Conservation (phyloP, 2,888 invertebrate species). For the Dysmachus trigonus region DNA sequence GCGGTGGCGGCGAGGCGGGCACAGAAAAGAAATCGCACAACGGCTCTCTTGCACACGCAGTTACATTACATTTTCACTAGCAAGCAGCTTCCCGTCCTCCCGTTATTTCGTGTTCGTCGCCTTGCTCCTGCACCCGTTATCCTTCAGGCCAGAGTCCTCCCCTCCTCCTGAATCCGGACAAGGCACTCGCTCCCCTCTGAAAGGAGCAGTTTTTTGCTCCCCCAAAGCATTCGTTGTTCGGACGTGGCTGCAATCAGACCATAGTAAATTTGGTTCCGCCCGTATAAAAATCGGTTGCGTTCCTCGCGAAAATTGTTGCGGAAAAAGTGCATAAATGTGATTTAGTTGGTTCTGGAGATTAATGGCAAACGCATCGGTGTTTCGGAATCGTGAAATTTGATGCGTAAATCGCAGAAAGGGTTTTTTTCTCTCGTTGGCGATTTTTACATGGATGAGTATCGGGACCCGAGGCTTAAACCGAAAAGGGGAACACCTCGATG, state of each 20-base stretch:
- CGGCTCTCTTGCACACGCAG: slow-evolving; percentile 6
- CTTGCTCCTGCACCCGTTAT: neutral
- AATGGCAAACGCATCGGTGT: neutral
- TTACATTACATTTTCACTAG: neutral
- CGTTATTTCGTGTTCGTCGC: neutral
- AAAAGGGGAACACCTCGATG: neutral
- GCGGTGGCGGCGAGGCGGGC: too few relatives aligned
- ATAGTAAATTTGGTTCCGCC: neutral
- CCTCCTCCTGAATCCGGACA: neutral
- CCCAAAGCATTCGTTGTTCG: neutral
- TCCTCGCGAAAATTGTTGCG: neutral
- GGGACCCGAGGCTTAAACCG: neutral
- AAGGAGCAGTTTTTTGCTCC: neutral
- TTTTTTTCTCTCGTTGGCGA: neutral
- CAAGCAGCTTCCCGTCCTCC: neutral
- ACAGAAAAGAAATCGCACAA: neutral
- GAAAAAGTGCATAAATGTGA: neutral
- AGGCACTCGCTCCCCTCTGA: neutral
- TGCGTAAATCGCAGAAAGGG: neutral
- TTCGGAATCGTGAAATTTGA: neutral
- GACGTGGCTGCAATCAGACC: neutral
- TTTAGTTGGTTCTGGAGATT: neutral
- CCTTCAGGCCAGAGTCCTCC: neutral
- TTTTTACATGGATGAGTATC: neutral
- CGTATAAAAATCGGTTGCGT: neutral